Percentiles rank a stretch among this genome's conserved stretches.
These are phyloP conservation scores for Noctua pronuba DNA, from an alignment of 2,888 invertebrate species.

Conservation along the genomic window DNA sequence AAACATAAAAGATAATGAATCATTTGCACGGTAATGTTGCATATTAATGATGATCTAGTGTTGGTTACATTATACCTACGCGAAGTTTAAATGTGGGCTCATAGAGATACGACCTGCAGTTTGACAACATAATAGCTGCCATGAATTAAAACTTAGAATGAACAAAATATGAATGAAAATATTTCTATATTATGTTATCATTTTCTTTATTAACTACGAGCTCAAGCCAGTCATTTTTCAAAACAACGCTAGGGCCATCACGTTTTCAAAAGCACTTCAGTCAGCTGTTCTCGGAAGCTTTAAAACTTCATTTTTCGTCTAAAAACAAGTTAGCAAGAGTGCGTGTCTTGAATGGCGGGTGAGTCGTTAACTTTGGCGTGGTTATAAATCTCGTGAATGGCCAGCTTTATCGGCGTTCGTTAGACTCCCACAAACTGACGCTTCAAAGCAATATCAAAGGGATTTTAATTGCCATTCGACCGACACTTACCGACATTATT, in stretches of 20 bases:
- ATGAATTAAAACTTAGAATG: constrained; percentile 45
- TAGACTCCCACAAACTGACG: constrained; percentile 79
- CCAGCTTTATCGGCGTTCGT: constrained; percentile 81
- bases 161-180: constrained; percentile 45
- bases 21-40: constrained; percentile 65
- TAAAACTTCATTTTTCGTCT: constrained; percentile 82
- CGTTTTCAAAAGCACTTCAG: constrained; percentile 75
- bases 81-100: constrained; percentile 52
- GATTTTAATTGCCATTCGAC: constrained; percentile 83
- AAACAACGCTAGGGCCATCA: constrained; percentile 70
- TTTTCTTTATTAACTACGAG: constrained; percentile 16
- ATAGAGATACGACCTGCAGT: constrained; percentile 44
- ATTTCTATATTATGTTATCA: constrained; percentile 23
- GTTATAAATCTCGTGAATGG: constrained; percentile 86
- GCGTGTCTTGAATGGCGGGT: constrained; percentile 84
- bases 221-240: constrained; percentile 57
- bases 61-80: constrained; percentile 46
- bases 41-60: constrained; percentile 63
- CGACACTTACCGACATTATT: constrained; percentile 77
- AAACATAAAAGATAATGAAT: constrained; percentile 72
- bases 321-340: constrained; percentile 82
- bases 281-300: constrained; percentile 81
- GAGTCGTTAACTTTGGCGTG: constrained; percentile 85
- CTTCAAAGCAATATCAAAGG: constrained; percentile 83
- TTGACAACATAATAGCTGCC: constrained; percentile 51